Evolutionary conservation across 1,140 invertebrate species (phyloP), one percentile per base, ranked within the genome.

Genomic region (Pseudomyrmex gracilis): DNA sequence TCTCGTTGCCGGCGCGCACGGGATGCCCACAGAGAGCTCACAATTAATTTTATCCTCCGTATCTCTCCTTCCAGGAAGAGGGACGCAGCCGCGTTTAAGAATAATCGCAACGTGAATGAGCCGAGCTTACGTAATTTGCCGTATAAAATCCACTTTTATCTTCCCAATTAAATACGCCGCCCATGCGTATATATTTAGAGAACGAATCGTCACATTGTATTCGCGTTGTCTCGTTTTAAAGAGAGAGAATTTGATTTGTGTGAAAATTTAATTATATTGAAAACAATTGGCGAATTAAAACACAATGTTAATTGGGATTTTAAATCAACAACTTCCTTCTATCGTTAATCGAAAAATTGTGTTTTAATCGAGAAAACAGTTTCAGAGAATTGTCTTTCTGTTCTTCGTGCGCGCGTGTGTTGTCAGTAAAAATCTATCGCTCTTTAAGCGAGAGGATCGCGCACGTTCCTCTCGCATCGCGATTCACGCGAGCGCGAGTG

Each of bases 41-140:
- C 12, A 63, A 76, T 84, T 43, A 71, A 70, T 70, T 78, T 22
- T 68, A 64, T 73, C 58, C 49, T 53, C 83, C 83, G 64, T 83
- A 58, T 67, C 22, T 67, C 22, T 83, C 43, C 77, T 53, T 85
- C 67, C 67, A 49, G 78, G 78, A 83, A 85, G 58, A 45, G 45
- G 9, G 64, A 61, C 15, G 64, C 24, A 15, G 49, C 71, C 49
- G 51, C 24, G 83, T 47, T 68, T 17, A 53, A 58, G 43, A 71
- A 71, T 80, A 80, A 80, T 71, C 71, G 20, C 66, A 58, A 57
- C 15, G 66, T 43, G 76, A 66, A 58, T 58, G 43, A 12, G 55
- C 66, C 34, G 34, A 7, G 43, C 20, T 80, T 80, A 80, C 12
- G 53, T 58, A 70, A 80, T 80, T 80, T 24, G 43, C 66, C 20